A percentile compares a stretch with the other conserved stretches of the same genome.
Evolutionary conservation across 2,888 invertebrate genomes (phyloP).

Genomic region (Pseudococcus viburni): DNA sequence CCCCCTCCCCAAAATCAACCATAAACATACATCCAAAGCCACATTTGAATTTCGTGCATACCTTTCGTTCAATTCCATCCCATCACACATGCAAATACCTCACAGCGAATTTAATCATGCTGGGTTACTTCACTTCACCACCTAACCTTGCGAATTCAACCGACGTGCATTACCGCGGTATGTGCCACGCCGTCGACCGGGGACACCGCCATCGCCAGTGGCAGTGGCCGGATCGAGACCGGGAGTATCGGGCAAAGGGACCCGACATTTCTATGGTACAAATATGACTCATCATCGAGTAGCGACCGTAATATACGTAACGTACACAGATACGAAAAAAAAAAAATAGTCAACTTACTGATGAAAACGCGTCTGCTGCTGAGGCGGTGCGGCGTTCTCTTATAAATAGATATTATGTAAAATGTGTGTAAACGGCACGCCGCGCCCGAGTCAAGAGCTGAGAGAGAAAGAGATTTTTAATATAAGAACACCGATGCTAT

Average conservation of each 20-base stretch:
- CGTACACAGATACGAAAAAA: not conserved
- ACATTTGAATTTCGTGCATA: not conserved
- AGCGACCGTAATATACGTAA: not conserved
- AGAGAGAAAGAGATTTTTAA: not conserved
- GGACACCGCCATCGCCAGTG: not conserved
- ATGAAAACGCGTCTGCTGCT: constrained; percentile 5
- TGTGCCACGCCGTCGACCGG: not conserved
- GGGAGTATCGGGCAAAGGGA: not conserved
- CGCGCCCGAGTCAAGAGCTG: not conserved
- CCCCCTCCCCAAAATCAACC: too few relatives aligned
- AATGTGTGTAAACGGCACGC: constrained; percentile 23
- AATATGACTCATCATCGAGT: not conserved
- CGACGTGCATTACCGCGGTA: not conserved
- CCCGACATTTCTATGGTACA: not conserved
- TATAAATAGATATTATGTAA: constrained; percentile 43
- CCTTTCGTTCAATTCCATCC: not conserved
- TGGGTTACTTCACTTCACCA: not conserved
- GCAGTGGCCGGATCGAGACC: not conserved
- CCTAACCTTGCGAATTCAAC: not conserved
- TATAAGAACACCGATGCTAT: constrained; percentile 12
- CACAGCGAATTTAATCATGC: not conserved
- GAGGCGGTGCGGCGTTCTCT: not conserved
- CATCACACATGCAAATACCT: too few relatives aligned
- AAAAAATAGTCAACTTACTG: constrained; percentile 31
- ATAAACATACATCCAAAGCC: not conserved